Evolutionary conservation across 2,888 invertebrate species (phyloP).

Genomic region (Harpagoxenus sublaevis): DNA sequence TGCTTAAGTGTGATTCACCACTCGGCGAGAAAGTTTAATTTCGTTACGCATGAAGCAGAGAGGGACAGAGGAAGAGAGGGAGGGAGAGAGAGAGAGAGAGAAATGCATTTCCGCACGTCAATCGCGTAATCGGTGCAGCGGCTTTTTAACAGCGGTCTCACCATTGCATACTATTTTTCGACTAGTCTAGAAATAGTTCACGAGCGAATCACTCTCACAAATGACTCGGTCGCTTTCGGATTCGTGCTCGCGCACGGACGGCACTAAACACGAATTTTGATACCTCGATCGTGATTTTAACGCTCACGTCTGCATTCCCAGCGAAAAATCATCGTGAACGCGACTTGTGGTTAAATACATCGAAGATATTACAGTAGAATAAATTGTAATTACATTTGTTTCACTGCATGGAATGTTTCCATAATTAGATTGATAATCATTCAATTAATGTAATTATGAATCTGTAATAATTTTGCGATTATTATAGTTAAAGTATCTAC

Average conservation of each 20-base stretch:
- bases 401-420: not conserved
- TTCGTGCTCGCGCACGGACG: constrained; percentile 15
- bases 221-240: constrained; percentile 15
- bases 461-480: not conserved
- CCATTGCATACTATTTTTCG: constrained; percentile 33
- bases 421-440: not conserved
- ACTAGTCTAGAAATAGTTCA: constrained; percentile 41
- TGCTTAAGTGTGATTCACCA: constrained; percentile 63
- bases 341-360: not conserved
- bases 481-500: not conserved
- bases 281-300: not conserved
- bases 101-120: constrained; percentile 39
- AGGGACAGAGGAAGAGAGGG: not conserved
- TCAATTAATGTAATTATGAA: not conserved
- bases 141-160: constrained; percentile 54
- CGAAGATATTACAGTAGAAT: not conserved
- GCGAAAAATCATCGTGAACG: not conserved
- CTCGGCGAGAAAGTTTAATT: constrained; percentile 72
- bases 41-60: constrained; percentile 63
- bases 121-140: constrained; percentile 57
- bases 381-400: not conserved
- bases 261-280: constrained; percentile 2
- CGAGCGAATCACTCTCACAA: constrained; percentile 19
- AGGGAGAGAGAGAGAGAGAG: constrained; percentile 19
- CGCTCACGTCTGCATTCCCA: not conserved